Base-by-base conservation (phyloP, 2,888 invertebrate genomes). In the Caradrina clavipalpis region DNA sequence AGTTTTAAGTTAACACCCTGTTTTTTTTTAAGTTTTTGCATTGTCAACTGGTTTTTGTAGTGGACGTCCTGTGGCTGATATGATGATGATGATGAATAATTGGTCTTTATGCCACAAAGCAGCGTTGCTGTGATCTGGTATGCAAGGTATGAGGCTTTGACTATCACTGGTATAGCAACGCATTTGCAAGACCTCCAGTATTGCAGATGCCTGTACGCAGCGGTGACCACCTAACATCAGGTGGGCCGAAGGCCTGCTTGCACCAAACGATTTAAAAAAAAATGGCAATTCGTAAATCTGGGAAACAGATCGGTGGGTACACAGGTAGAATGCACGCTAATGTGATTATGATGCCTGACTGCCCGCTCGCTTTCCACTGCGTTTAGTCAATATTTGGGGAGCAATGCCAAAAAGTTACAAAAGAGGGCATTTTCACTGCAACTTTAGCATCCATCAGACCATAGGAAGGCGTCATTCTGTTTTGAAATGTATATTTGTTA, bases 331-430 rank as follows among this genome's bases (percentile, higher is more conserved):
- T 56, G 22, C 35, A 39, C 56, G 56, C 17, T 72, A 42, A 69
- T 47, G 31, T 76, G 39, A 53, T 76, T 57, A 76, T 76, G 47
- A 21, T 47, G 69, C 76, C 26, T 69, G 76, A 69, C 57, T 57
- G 19, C 22, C 3, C 15, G 39, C 21, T 39, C 26, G 51, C 45
- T 69, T 47, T 39, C n/a, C 76, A n/a, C 17, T 13, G 69, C 76
- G 26, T 45, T 57, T 35, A 57, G 26, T n/a, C 50, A 75, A 58
- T 79, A 66, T 76, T 42, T 22, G 11, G 51, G 39, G 35, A 49
- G 60, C 31, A 31, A 45, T 39, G 42, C 17, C 73, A 54, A 72
- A 78, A 54, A 73, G 55, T 26, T 65, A 22, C 15, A 78, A 66
- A 58, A 74, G 19, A 21, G 61, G 17, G 45, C 17, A 17, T 49